Evolutionary conservation across 2,113 vertebrate species (phyloP).

Genomic region (Pontoporia blainvillei): DNA sequence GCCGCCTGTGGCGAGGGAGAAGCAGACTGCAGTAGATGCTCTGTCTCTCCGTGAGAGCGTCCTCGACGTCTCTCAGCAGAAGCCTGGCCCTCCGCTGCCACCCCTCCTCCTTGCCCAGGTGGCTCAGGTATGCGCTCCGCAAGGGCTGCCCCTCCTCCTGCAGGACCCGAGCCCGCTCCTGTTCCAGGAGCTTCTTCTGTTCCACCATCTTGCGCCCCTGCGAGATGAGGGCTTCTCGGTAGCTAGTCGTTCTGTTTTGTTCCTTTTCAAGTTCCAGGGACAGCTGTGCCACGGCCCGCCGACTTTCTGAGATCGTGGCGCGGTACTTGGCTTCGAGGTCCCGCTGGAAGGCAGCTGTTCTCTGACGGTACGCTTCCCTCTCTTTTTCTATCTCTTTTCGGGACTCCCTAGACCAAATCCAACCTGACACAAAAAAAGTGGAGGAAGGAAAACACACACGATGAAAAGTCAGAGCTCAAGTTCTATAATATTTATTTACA

Average conservation of each 20-base stretch:
- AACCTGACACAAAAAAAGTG: slow-evolving; percentile 82
- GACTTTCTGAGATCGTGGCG: slow-evolving; percentile 87
- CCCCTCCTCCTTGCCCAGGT: slow-evolving; percentile 83
- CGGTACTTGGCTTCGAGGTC: slow-evolving; percentile 90
- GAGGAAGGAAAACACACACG: slow-evolving; percentile 20
- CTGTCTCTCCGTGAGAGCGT: slow-evolving; percentile 89
- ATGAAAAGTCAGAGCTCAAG: background rate
- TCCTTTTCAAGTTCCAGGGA: slow-evolving; percentile 96
- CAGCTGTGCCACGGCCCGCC: slow-evolving; percentile 84
- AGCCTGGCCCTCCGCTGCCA: slow-evolving; percentile 85
- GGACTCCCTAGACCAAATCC: slow-evolving; percentile 97
- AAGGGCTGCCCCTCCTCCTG: slow-evolving; percentile 84
- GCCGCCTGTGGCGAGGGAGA: slow-evolving; percentile 83
- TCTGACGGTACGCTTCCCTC: slow-evolving; percentile 82
- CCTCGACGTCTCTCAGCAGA: slow-evolving; percentile 87
- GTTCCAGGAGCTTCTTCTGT: slow-evolving; percentile 88
- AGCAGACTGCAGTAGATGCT: slow-evolving; percentile 90
- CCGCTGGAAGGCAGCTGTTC: slow-evolving; percentile 79
- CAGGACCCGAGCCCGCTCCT: slow-evolving; percentile 85
- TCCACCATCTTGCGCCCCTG: slow-evolving; percentile 91
- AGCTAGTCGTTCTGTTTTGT: slow-evolving; percentile 88
- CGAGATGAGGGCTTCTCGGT: slow-evolving; percentile 88
- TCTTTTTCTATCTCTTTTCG: slow-evolving; percentile 90
- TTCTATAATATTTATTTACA: background rate
- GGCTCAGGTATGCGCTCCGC: slow-evolving; percentile 82